These are phyloP conservation scores for Esox lucius DNA, from an alignment of 2,797 vertebrate species.

Conservation along the genomic window DNA sequence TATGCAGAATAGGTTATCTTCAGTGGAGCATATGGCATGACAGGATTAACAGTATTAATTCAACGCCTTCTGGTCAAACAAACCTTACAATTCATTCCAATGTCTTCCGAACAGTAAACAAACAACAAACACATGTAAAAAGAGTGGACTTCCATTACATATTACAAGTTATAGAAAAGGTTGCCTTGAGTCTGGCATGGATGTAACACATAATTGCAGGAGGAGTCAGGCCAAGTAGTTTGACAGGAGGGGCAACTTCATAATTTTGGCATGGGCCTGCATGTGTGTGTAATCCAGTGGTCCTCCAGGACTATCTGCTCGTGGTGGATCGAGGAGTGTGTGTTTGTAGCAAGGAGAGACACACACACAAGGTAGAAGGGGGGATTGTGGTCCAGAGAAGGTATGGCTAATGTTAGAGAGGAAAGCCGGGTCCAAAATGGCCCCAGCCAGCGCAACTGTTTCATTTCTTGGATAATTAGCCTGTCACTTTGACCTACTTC, in stretches of 20 bases:
- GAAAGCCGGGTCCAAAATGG: conserved; percentile 61
- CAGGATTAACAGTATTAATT: conserved; percentile 21
- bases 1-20: not conserved
- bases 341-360: conserved; percentile 21
- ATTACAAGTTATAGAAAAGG: not conserved
- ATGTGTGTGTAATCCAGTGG: conserved; percentile 49
- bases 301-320: conserved; percentile 63
- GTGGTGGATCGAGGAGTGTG: conserved; percentile 62
- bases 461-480: conserved; percentile 58
- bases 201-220: conserved; percentile 44
- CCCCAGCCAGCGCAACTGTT: conserved; percentile 57
- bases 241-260: conserved; percentile 56
- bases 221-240: conserved; percentile 48
- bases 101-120: conserved; percentile 17
- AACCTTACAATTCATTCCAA: not conserved
- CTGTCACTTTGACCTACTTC: conserved; percentile 60
- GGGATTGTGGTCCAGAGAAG: conserved; percentile 40
- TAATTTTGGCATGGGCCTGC: conserved; percentile 52
- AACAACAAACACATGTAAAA: not conserved
- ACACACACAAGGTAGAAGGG: conserved; percentile 7
- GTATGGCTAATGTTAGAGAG: conserved; percentile 68
- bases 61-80: not conserved
- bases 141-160: not conserved
- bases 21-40: too few relatives aligned
- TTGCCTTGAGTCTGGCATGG: conserved; percentile 14